Conservation (phyloP, 2,113 vertebrate genomes). For the Atherinomorus stipes region DNA sequence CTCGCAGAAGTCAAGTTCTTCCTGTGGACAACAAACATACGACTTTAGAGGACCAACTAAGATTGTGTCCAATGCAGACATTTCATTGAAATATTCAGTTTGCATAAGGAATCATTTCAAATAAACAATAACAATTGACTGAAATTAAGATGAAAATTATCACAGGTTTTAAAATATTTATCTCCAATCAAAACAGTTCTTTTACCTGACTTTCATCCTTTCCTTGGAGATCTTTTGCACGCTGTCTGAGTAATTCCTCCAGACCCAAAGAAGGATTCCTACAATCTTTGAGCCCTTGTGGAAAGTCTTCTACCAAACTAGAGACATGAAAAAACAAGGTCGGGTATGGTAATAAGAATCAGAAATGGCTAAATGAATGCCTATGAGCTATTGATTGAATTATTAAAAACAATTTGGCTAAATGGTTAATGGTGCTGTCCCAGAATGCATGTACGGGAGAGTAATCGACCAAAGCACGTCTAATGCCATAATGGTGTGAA, state of each 20-base stretch:
- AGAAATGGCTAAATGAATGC: not conserved
- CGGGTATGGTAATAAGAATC: not conserved
- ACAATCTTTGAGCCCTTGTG: constrained; percentile 86
- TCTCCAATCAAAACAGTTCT: not conserved
- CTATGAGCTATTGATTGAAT: not conserved
- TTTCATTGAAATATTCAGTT: not conserved
- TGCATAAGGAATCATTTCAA: too few relatives aligned
- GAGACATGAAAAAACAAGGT: not conserved
- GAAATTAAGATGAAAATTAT: not conserved
- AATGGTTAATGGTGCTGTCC: too few relatives aligned
- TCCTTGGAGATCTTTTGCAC: constrained; percentile 82
- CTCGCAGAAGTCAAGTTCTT: constrained; percentile 90
- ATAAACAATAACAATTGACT: not conserved
- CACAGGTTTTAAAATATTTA: rapidly evolving
- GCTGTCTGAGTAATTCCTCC: constrained; percentile 86
- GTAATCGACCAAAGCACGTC: too few relatives aligned
- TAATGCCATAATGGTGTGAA: too few relatives aligned
- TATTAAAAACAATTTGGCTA: too few relatives aligned
- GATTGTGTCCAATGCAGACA: not conserved
- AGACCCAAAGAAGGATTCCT: constrained; percentile 82
- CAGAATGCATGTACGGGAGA: too few relatives aligned
- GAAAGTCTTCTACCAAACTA: constrained; percentile 89
- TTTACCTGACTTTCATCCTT: constrained; percentile 89
- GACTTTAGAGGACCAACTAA: not conserved
- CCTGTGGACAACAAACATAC: constrained; percentile 73